phyloP scores from a whole-genome alignment of 1,140 invertebrate species.

The Pseudomyrmex gracilis region DNA sequence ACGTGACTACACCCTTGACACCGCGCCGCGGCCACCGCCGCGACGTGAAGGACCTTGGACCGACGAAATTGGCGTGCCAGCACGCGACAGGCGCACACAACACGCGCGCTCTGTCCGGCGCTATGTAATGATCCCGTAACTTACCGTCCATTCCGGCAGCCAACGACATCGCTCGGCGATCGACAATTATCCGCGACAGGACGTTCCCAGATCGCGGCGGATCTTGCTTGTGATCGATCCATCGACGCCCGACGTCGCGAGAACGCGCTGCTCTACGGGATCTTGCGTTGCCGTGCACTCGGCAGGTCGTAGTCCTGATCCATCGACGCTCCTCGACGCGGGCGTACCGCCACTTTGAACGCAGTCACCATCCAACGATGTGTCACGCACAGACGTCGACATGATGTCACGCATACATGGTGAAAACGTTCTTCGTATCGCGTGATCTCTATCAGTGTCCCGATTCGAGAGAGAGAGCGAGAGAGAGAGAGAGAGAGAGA shows the following conservation, averaged over 20 bases:
- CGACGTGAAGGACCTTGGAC: conserved; percentile 50
- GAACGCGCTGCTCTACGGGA: neutral
- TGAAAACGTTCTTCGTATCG: conserved; percentile 56
- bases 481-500: neutral
- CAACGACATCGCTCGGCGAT: conserved; percentile 9
- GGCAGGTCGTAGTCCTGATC: conserved; percentile 35
- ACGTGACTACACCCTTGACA: conserved; percentile 75
- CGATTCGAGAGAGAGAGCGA: neutral
- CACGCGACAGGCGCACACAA: conserved; percentile 43
- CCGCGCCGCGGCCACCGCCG: conserved; percentile 28
- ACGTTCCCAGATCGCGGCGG: conserved; percentile 43
- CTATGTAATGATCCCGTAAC: conserved; percentile 36
- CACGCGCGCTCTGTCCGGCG: neutral
- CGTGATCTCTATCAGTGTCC: conserved; percentile 56
- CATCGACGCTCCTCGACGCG: conserved; percentile 36
- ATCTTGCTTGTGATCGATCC: conserved; percentile 67
- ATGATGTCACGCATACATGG: conserved; percentile 67
- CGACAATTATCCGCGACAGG: conserved; percentile 53
- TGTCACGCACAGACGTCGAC: conserved; percentile 57
- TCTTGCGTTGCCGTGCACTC: conserved; percentile 36
- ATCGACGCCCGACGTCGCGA: conserved; percentile 43
- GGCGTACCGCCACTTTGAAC: conserved; percentile 23
- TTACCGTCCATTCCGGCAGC: conserved; percentile 64
- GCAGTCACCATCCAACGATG: conserved; percentile 41
- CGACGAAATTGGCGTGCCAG: conserved; percentile 36